Evolutionary conservation across 2,888 invertebrate genomes (phyloP), one percentile per base, ranked within the genome.

Genomic region (Heliconius charithonia): DNA sequence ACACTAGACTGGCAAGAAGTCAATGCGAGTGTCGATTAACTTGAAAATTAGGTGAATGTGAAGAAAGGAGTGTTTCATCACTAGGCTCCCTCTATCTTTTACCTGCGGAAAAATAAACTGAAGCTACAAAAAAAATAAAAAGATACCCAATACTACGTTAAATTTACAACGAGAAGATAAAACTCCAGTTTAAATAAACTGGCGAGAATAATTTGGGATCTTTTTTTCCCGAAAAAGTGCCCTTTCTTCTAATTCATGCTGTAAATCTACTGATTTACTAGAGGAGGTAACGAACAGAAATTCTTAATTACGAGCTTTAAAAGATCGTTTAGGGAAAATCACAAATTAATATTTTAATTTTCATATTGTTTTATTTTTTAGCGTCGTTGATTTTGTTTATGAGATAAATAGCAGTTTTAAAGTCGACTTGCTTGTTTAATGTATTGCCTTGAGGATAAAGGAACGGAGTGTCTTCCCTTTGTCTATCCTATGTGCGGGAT

Each of bases 261-360:
- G 89, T 91, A 91, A 92, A 91, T 91, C 91, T 90, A 87, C 79
- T 83, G 79, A 83, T 83, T 83, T 84, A 83, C 80, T 79, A 80
- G 82, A 83, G 86, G 85, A 86, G 87, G 89, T 89, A 89, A 88
- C 87, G 87, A 86, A 87, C 87, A 87, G 88, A 90, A 89, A 91
- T 91, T 90, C 90, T 90, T 92, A 92, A 92, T 92, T 91, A 82
- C 80, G 81, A 82, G 69, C 77, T 82, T 78, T 78, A 78, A 82
- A 80, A 81, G 75, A 75, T 75, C 79, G 51, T 79, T 80, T 79
- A 74, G 63, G 62, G 74, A 72, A 77, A 29, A 76, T 80, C 70
- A 62, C 67, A 76, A 76, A 75, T 76, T 67, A 76, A 76, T 77
- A 37, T 79, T 81, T 74, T 22, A 74, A 32, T 72, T 65, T 75